Base-by-base conservation (phyloP, 2,888 invertebrate genomes). In the Sisyra terminalis region DNA sequence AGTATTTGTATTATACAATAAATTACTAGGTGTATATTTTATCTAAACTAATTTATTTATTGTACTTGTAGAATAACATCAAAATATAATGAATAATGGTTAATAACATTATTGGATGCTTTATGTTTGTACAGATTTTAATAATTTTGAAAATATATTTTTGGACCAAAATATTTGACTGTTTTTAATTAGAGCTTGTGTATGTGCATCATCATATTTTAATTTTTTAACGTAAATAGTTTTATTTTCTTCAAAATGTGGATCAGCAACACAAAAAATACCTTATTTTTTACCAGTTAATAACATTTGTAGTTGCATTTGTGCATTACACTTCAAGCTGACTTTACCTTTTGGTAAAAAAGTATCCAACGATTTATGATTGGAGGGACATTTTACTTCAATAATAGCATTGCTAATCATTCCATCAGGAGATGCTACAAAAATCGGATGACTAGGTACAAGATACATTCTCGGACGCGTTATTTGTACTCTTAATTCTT, bases 141-240 rank as follows among this genome's bases (percentile, higher is more conserved):
- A 35, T 35, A 35, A 35, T 35, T 35, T 35, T 13, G 35, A 13
- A 35, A 35, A 35, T 35, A 35, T 35, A 35, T 35, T 35, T 35
- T 35, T 35, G 8, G 35, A 35, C 35, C 35, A 35, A 35, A 35
- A 35, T 13, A 13, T 10, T 13, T 7, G 8, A 35, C 10, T 13
- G 7, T 13, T 35, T 35, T 35, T 35, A 11, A 35, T 11, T 35
- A 35, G 11, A 35, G 8, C 11, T 10, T 35, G 35, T 35, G 35
- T 35, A 35, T 10, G 11, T 7, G 8, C 35, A 10, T 35, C 9
- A 11, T 35, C 35, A 13, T 35, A 35, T 13, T 10, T 35, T 9
- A 35, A 13, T 35, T 10, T 35, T 35, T 35, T 35, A 7, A 35
- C 11, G 11, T 35, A 35, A 35, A 35, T 35, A 35, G 8, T 35